These are phyloP conservation scores for Calameuta pallipes DNA, from an alignment of 2,888 invertebrate species.

Conservation along the genomic window DNA sequence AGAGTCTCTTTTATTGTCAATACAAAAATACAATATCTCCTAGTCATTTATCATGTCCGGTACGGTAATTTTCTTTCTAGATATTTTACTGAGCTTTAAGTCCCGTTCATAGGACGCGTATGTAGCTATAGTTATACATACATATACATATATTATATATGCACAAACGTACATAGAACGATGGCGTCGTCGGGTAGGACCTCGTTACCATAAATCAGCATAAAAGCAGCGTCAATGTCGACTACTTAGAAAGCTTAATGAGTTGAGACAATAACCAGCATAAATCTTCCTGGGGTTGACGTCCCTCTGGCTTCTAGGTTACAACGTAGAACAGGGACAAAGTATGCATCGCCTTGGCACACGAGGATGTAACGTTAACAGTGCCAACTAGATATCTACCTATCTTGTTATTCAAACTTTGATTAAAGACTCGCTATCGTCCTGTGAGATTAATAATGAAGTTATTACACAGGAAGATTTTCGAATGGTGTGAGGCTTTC, in stretches of 20 bases:
- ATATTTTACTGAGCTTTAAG: too few relatives aligned
- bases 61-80: too few relatives aligned
- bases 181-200: constrained; percentile 6
- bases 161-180: neutral
- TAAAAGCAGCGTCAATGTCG: constrained; percentile 28
- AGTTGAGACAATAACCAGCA: constrained; percentile 31
- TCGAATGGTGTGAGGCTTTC: constrained; percentile 8
- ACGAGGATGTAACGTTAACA: constrained; percentile 7
- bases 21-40: too few relatives aligned
- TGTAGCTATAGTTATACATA: too few relatives aligned
- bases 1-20: too few relatives aligned
- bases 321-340: too few relatives aligned
- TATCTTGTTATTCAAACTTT: constrained; percentile 23
- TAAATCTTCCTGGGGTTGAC: constrained; percentile 20
- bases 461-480: constrained; percentile 8
- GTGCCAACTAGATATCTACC: constrained; percentile 14
- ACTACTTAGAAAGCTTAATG: constrained; percentile 30
- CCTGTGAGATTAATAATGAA: neutral
- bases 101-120: too few relatives aligned
- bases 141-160: neutral
- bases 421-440: constrained; percentile 18
- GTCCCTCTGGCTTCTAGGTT: neutral
- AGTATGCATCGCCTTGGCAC: neutral
- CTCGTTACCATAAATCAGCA: constrained; percentile 32
- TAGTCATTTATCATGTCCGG: too few relatives aligned